Conservation (phyloP, 2,888 invertebrate genomes). For the Drosophila rubida region DNA sequence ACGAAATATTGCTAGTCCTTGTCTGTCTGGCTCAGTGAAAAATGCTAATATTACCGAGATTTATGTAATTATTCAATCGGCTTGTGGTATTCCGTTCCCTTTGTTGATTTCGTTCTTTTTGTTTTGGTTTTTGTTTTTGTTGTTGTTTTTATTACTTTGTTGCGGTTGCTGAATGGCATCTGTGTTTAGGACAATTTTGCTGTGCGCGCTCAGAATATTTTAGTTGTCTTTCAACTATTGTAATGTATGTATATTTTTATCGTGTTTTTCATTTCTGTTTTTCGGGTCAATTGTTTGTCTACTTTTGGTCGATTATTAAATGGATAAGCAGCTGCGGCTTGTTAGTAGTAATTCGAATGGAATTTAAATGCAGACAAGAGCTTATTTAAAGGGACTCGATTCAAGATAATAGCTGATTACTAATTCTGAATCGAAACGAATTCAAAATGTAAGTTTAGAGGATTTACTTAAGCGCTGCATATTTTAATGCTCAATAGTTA, state of each 20-base stretch:
- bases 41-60: slow-evolving; percentile 75
- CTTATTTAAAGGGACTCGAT: background rate
- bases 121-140: slow-evolving; percentile 18
- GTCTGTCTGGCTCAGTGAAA: slow-evolving; percentile 27
- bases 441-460: background rate
- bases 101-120: slow-evolving; percentile 18
- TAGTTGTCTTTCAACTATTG: slow-evolving; percentile 12
- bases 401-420: background rate
- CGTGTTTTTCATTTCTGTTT: slow-evolving; percentile 4
- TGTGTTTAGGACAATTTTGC: slow-evolving; percentile 46
- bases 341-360: background rate
- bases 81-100: slow-evolving; percentile 49
- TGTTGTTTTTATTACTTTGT: slow-evolving; percentile 20
- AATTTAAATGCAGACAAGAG: background rate
- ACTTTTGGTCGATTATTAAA: slow-evolving; percentile 14
- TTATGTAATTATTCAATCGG: slow-evolving; percentile 80
- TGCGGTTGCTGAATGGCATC: slow-evolving; percentile 60
- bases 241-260: slow-evolving; percentile 5
- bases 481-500: too few relatives aligned
- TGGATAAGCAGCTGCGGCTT: slow-evolving; percentile 24
- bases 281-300: slow-evolving; percentile 20
- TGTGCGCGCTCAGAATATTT: slow-evolving; percentile 44
- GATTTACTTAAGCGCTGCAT: background rate
- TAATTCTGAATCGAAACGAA: background rate
- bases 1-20: slow-evolving; percentile 46